phyloP scores from a whole-genome alignment of 2,797 vertebrate species.

The Ctenosaura bakeri region DNA sequence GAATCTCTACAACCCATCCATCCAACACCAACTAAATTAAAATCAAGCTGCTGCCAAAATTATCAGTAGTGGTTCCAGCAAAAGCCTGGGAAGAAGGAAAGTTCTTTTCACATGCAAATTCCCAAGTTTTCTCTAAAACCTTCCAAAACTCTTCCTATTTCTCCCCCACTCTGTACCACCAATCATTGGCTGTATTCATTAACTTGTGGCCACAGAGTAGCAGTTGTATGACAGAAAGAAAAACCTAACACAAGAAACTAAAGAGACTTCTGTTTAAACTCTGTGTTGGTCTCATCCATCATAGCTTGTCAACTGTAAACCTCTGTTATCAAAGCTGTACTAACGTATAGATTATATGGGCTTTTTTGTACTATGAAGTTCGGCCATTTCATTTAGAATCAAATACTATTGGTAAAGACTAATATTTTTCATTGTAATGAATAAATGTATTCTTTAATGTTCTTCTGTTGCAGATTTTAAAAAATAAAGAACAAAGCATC shows the following conservation, averaged over 20 bases:
- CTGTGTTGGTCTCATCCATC: not conserved
- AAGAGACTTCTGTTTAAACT: not conserved
- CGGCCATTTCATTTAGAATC: not conserved
- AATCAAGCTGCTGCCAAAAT: not conserved
- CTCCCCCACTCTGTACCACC: not conserved
- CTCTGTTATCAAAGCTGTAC: not conserved
- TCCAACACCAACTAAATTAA: too few relatives aligned
- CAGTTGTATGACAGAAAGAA: not conserved
- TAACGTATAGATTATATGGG: not conserved
- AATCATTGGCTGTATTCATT: not conserved
- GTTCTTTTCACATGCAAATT: slow-evolving; percentile 54
- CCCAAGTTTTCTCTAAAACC: slow-evolving; percentile 55
- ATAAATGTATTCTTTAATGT: not conserved
- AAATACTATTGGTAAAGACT: not conserved
- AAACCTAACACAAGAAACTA: not conserved
- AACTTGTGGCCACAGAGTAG: not conserved
- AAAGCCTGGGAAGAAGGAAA: slow-evolving; percentile 42
- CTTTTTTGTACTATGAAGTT: not conserved
- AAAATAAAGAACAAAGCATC: not conserved
- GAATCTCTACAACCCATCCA: too few relatives aligned
- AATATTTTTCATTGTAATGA: not conserved
- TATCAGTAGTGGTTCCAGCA: not conserved
- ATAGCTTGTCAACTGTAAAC: not conserved
- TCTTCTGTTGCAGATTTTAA: not conserved
- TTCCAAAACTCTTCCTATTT: not conserved